Conservation (phyloP, 2,113 vertebrate genomes). For the Gymnogyps californianus region DNA sequence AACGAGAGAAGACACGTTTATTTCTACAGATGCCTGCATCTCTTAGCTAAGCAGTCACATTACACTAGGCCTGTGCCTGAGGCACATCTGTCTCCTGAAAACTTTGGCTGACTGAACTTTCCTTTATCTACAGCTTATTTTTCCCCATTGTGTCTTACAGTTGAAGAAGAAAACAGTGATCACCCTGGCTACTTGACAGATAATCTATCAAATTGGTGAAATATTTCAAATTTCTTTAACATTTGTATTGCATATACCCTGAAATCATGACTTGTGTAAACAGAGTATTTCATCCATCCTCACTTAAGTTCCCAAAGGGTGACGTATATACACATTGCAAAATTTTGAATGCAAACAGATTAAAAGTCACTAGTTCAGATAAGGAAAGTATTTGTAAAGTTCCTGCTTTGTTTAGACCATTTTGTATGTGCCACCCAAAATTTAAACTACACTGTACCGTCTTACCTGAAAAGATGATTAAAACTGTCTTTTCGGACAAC, state of each 20-base stretch:
- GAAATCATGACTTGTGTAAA: neutral
- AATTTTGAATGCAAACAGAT: neutral
- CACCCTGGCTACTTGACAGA: slow-evolving; percentile 52
- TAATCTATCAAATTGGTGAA: slow-evolving; percentile 61
- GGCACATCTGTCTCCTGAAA: neutral
- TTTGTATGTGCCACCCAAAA: neutral
- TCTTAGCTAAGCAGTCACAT: neutral
- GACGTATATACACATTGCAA: neutral
- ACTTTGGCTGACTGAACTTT: neutral
- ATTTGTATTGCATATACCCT: neutral
- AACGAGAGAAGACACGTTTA: neutral
- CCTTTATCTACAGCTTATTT: neutral
- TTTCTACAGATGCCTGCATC: neutral
- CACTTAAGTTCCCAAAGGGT: neutral
- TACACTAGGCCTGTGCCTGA: neutral
- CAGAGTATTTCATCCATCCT: neutral
- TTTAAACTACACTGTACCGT: neutral
- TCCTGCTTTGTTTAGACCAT: neutral
- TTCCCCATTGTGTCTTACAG: slow-evolving; percentile 47
- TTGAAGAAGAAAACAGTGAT: slow-evolving; percentile 49
- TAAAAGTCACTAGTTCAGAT: neutral
- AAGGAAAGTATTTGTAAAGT: neutral
- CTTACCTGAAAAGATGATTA: neutral
- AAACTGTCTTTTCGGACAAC: neutral
- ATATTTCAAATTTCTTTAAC: neutral